These are phyloP conservation scores for Agriopis leucophaearia DNA, from an alignment of 2,888 invertebrate species.

Conservation along the genomic window DNA sequence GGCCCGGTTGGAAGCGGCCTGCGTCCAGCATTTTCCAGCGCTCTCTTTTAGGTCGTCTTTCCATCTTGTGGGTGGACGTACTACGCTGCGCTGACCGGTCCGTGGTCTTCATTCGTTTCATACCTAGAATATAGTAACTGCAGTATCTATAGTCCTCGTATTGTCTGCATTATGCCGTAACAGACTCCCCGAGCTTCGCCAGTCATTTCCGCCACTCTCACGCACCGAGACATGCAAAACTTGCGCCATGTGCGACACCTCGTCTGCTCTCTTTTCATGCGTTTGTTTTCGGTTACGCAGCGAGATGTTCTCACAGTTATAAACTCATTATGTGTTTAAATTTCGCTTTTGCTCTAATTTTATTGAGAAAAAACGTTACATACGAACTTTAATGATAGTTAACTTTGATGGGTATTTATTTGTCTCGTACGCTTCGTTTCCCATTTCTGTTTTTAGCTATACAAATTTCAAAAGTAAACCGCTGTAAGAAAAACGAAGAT, in stretches of 20 bases:
- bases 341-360: conserved; percentile 54
- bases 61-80: too few species aligned
- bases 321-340: conserved; percentile 44
- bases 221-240: conserved; percentile 70
- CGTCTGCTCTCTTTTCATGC: conserved; percentile 52
- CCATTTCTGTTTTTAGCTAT: too few species aligned
- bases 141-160: background rate
- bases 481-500: too few species aligned
- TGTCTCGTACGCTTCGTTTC: background rate
- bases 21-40: too few species aligned
- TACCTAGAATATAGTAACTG: background rate
- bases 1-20: too few species aligned
- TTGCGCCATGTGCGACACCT: conserved; percentile 59
- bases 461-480: background rate
- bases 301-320: conserved; percentile 59
- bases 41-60: too few species aligned
- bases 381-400: background rate
- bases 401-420: background rate
- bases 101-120: too few species aligned
- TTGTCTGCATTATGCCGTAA: conserved; percentile 18
- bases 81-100: too few species aligned
- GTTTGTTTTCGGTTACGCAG: conserved; percentile 56
- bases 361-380: conserved; percentile 29
- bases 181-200: conserved; percentile 15
- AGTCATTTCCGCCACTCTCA: conserved; percentile 59